Evolutionary conservation across 2,113 vertebrate genomes (phyloP), one percentile per base, ranked within the genome.

Genomic region (Hippocampus mohnikei): DNA sequence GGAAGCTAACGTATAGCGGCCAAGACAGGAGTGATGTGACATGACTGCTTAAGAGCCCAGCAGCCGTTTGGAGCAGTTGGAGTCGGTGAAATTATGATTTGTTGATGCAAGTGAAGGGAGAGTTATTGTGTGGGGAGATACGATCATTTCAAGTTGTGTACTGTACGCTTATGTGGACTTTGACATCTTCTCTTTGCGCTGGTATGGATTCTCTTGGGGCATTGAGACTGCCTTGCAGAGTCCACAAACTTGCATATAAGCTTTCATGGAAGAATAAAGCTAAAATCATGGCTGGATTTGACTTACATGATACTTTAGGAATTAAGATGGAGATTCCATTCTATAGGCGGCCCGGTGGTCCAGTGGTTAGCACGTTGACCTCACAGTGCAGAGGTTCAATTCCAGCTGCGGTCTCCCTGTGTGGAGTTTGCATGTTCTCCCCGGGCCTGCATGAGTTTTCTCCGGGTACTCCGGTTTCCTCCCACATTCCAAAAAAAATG

Each of bases 121-220:
- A 55, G 11, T 58, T 58, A 58, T 58, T 27, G 55, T 27, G 55
- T 58, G 55, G 55, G 55, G 55, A 58, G 12, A 58, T 58, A 58
- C 3, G 12, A 58, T 27, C 55, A 10, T 58, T 58, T 25, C 55
- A 27, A 25, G 55, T 58, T 5, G 55, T 58, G 55, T n/a, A 55
- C 11, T 58, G 55, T n/a, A 55, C 11, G 52, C 9, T 10, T n/a
- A 58, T 23, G 52, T 55, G n/a, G 52, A 12, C 10, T 15, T 58
- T 12, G n/a, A 25, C 23, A 27, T 25, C 11, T 25, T 58, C 55
- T 58, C 55, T 25, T n/a, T 25, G 11, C 15, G 55, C 55, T 58
- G n/a, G 55, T 13, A 58, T 10, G 52, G n/a, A 8, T 3, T 55
- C 18, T n/a, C 50, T 52, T 2, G 18, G 4, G 52, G 52, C 20